These are phyloP conservation scores for Busseola fusca DNA, from an alignment of 2,888 invertebrate species.

Conservation along the genomic window DNA sequence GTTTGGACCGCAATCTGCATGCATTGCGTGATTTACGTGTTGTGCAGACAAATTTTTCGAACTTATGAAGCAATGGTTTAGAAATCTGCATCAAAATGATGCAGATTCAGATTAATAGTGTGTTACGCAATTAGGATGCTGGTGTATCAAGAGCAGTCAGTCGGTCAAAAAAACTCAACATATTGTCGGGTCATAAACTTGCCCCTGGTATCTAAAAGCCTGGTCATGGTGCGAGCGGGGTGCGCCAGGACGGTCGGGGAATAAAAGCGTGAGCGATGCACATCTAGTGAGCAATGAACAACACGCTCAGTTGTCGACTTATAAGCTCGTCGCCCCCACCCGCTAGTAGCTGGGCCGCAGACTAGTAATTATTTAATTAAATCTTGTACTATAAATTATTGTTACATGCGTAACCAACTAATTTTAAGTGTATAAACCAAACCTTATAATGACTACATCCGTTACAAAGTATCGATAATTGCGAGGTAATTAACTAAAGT, in stretches of 20 bases:
- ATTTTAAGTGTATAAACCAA: conserved; percentile 2
- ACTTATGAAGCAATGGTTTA: no score
- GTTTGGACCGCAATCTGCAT: no score
- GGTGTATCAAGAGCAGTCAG: conserved; percentile 4
- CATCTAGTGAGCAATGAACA: conserved; percentile 1
- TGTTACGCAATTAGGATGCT: no score
- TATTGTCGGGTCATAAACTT: background rate
- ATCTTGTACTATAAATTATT: background rate
- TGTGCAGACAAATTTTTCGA: no score
- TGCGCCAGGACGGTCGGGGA: background rate
- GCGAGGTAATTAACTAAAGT: conserved; percentile 1
- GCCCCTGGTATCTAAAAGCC: conserved; percentile 2
- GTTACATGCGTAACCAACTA: background rate
- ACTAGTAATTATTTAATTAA: conserved; percentile 7
- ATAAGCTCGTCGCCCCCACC: background rate
- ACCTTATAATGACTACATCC: background rate
- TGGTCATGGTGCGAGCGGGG: no score
- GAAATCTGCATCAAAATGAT: no score
- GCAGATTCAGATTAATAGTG: no score
- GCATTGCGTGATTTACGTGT: no score
- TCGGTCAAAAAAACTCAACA: background rate
- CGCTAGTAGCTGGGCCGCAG: background rate
- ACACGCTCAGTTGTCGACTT: background rate
- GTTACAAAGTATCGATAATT: background rate
- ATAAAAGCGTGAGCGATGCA: conserved; percentile 2